Evolutionary conservation across 2,113 vertebrate genomes (phyloP).

Genomic region (Phalacrocorax carbo): DNA sequence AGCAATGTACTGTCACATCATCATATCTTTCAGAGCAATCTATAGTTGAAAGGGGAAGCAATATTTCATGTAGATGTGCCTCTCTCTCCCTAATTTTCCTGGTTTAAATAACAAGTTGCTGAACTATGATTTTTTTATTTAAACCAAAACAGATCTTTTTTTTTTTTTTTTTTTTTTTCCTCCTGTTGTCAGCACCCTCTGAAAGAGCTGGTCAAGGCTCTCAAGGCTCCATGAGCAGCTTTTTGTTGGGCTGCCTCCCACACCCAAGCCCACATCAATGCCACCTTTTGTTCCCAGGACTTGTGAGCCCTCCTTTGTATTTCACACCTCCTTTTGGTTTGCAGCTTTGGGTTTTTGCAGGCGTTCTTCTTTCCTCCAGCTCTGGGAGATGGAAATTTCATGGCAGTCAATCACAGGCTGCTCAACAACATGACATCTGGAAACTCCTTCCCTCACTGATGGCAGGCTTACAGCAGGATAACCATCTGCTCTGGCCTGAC

Average conservation of each 20-base stretch:
- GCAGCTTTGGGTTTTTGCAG: neutral
- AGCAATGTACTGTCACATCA: neutral
- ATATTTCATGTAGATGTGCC: neutral
- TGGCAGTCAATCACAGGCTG: neutral
- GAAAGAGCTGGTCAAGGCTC: fast-evolving
- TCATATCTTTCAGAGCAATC: neutral
- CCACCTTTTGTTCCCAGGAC: neutral
- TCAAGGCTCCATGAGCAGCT: neutral
- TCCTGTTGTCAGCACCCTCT: neutral
- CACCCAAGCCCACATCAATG: neutral
- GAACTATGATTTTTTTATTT: neutral
- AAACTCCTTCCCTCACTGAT: neutral
- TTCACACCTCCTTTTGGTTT: neutral
- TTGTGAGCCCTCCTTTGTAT: neutral
- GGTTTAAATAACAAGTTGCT: neutral
- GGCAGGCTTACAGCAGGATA: neutral
- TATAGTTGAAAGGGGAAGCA: neutral
- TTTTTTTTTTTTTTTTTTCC: neutral
- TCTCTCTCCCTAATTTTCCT: neutral
- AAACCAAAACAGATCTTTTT: neutral
- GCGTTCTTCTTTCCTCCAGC: neutral
- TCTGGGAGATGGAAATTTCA: neutral
- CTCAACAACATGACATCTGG: neutral
- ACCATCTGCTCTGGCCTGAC: neutral
- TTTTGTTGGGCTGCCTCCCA: neutral